Percentiles rank a stretch among this genome's conserved stretches.
phyloP scores from a whole-genome alignment of 2,113 vertebrate species.

The Dascyllus trimaculatus region DNA sequence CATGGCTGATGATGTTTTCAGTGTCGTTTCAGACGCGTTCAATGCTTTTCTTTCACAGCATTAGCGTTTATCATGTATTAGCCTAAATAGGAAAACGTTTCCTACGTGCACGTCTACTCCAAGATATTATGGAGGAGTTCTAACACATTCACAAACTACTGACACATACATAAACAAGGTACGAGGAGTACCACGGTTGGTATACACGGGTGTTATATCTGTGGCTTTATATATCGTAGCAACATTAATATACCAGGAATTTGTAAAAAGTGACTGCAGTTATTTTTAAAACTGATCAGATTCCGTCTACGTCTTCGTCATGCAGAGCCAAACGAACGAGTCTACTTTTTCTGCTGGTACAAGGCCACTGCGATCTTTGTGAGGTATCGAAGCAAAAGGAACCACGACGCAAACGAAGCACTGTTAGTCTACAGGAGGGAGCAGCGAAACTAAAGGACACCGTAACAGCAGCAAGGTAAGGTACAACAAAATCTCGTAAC shows the following conservation, averaged over 20 bases:
- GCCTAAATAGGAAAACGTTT: conserved; percentile 50
- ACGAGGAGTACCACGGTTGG: conserved; percentile 59
- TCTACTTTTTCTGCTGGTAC: conserved; percentile 54
- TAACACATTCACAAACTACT: conserved; percentile 60
- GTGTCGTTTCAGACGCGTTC: conserved; percentile 15
- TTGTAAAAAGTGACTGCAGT: conserved; percentile 61
- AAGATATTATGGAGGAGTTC: conserved; percentile 69
- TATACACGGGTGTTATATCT: conserved; percentile 53
- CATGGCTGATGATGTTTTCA: conserved; percentile 21
- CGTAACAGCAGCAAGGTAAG: conserved; percentile 71
- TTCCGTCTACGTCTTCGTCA: conserved; percentile 39
- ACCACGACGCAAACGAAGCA: conserved; percentile 25
- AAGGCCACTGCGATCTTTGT: conserved; percentile 72
- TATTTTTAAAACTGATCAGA: conserved; percentile 24
- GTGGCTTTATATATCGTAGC: conserved; percentile 46
- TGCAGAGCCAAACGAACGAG: conserved; percentile 50
- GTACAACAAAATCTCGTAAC: conserved; percentile 56
- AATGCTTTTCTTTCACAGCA: conserved; percentile 58
- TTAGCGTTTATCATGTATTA: conserved; percentile 35
- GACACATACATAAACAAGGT: conserved; percentile 53
- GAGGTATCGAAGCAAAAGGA: conserved; percentile 73
- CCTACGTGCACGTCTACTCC: conserved; percentile 68
- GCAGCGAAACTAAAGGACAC: conserved; percentile 43
- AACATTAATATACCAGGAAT: conserved; percentile 42
- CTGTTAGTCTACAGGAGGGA: conserved; percentile 26